These are phyloP conservation scores for Morelia viridis DNA, from an alignment of 2,797 vertebrate genomes.

Conservation along the genomic window DNA sequence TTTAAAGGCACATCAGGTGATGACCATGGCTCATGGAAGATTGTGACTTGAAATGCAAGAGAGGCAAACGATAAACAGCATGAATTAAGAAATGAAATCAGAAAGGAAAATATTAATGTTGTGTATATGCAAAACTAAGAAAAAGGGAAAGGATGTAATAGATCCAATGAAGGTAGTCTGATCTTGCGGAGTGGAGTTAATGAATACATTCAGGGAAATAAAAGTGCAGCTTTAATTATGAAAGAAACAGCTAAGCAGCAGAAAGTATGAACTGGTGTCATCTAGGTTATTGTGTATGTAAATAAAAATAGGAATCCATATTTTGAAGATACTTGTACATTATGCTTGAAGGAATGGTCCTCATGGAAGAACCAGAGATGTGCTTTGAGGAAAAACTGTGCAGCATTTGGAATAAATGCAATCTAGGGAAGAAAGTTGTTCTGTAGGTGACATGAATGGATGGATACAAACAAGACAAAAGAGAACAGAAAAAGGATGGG, in stretches of 20 bases:
- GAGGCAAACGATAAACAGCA: background rate
- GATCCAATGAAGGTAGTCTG: background rate
- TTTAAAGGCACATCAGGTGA: background rate
- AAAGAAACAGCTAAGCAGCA: background rate
- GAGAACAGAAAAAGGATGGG: no score
- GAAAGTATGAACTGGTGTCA: background rate
- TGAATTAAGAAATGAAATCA: background rate
- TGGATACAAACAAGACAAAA: no score
- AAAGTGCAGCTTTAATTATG: background rate
- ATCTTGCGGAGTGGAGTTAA: background rate
- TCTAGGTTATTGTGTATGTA: background rate
- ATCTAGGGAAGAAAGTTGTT: no score
- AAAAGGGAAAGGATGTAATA: background rate
- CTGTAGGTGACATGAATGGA: no score
- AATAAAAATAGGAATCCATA: no score
- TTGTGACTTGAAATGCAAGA: background rate
- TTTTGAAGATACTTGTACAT: no score
- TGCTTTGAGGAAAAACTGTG: no score
- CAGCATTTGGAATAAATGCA: no score
- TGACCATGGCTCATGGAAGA: background rate
- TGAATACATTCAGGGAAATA: background rate
- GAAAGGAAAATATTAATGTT: background rate
- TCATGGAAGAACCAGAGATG: no score
- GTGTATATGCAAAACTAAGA: background rate
- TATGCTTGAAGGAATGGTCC: no score